Evolutionary conservation across 2,888 invertebrate genomes (phyloP).

Genomic region (Micropterix aruncella): DNA sequence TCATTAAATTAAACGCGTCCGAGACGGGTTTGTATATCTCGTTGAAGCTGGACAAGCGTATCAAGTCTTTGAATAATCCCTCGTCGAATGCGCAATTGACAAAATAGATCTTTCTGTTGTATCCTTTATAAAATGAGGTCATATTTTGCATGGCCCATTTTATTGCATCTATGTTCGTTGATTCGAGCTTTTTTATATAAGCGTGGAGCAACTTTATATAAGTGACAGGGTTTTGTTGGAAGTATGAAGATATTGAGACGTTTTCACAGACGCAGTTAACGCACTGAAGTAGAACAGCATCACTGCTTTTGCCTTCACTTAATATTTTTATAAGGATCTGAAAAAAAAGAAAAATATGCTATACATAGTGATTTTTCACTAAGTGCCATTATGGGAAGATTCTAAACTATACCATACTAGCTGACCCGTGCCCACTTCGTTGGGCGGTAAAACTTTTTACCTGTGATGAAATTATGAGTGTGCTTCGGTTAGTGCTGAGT

Average conservation of each 20-base stretch:
- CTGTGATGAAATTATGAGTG: too few relatives aligned
- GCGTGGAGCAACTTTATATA: not conserved
- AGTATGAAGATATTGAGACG: not conserved
- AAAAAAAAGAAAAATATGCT: too few relatives aligned
- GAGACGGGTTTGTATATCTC: not conserved
- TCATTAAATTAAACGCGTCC: not conserved
- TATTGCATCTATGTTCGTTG: not conserved
- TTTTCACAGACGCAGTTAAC: not conserved
- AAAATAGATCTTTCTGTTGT: not conserved
- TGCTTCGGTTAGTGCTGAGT: too few relatives aligned
- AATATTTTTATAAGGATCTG: too few relatives aligned
- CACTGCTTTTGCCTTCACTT: too few relatives aligned
- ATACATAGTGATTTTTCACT: too few relatives aligned
- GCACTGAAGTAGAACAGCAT: too few relatives aligned
- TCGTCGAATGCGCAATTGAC: not conserved
- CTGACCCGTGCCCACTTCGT: too few relatives aligned
- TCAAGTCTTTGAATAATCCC: not conserved
- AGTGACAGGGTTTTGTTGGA: not conserved
- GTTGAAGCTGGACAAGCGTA: not conserved
- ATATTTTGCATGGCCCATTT: not conserved
- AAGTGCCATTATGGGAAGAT: too few relatives aligned
- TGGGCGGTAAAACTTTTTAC: too few relatives aligned
- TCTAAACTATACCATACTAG: too few relatives aligned
- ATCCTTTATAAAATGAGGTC: not conserved
- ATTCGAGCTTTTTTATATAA: not conserved